Evolutionary conservation across 2,113 vertebrate species (phyloP), one percentile per base, ranked within the genome.

Genomic region (Calypte anna): DNA sequence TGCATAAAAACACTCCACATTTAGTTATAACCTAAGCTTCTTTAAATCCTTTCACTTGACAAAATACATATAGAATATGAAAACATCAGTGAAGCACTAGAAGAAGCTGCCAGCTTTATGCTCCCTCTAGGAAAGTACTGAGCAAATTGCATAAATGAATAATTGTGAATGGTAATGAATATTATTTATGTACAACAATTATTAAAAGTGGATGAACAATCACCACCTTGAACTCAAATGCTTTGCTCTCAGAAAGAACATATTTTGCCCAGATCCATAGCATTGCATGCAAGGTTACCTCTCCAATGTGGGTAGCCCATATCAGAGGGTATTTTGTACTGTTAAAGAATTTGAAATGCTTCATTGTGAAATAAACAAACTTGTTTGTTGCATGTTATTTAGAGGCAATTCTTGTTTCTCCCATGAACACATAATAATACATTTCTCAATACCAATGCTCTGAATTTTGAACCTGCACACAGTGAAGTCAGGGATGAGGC

Each of bases 141-240:
- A 96, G 86, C 91, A 94, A 96, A 94, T 96, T 66, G 51, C 68
- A 95, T 97, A 96, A 94, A 96, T 92, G 90, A 88, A 94, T 94
- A 97, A 75, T 48, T 80, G 44, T 81, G 85, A 83, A 86, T 90
- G 53, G 58, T 90, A 86, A 91, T 81, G 59, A 91, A 82, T 96
- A 96, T 91, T 96, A 97, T 92, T 93, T 94, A 96, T 94, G 78
- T 86, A 95, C 58, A 91, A 77, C 86, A 94, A 94, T 96, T 96
- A 96, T 92, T 96, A 77, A 89, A 93, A 96, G 46, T 61, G 76
- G 44, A 86, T 83, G 72, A 91, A 58, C 82, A 77, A 86, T 93
- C 61, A 92, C 72, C 19, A 38, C 70, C 55, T 97, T 93, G 24
- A 96, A 93, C 64, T 89, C 40, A 28, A 96, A 83, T 63, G 81